Conservation (phyloP, 2,113 vertebrate genomes). For the Arizona elegans region DNA sequence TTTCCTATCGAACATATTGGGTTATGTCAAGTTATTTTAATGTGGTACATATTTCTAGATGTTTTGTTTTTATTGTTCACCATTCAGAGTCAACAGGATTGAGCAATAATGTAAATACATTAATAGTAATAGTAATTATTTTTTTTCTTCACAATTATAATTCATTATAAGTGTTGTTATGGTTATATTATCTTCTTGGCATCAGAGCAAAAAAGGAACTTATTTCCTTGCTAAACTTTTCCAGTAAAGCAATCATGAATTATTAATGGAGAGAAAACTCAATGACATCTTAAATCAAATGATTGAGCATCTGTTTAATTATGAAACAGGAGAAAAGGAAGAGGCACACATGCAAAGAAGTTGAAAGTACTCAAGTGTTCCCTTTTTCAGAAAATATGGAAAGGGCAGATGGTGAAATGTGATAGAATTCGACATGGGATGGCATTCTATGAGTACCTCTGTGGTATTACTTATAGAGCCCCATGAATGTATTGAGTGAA, state of each 20-base stretch:
- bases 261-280: not conserved
- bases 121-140: not conserved
- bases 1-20: not conserved
- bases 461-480: not conserved
- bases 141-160: not conserved
- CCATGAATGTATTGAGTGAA: not conserved
- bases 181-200: not conserved
- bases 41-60: not conserved
- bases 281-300: not conserved
- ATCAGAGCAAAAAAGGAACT: not conserved
- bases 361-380: not conserved
- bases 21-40: not conserved
- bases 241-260: not conserved
- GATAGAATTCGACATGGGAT: not conserved
- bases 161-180: not conserved
- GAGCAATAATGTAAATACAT: not conserved
- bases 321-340: not conserved
- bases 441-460: rapidly evolving
- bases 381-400: not conserved
- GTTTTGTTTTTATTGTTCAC: not conserved
- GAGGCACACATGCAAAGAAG: rapidly evolving
- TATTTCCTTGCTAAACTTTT: not conserved
- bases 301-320: not conserved
- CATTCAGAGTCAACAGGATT: not conserved
- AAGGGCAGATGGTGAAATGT: not conserved